Conservation (phyloP, 2,888 invertebrate genomes). For the Heteromyza rotundicornis region DNA sequence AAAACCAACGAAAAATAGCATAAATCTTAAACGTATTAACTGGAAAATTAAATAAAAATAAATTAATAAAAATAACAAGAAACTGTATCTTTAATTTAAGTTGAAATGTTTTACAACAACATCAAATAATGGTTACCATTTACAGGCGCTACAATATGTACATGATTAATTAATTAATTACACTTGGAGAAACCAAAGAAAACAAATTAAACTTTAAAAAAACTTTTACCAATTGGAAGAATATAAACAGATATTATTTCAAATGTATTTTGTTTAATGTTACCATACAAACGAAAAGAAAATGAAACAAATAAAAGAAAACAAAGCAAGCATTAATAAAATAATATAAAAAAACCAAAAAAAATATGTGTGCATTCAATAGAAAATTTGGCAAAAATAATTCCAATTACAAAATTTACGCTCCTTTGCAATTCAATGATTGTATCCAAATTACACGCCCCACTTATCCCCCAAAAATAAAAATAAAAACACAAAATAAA, state of each 20-base stretch:
- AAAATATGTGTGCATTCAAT: no score
- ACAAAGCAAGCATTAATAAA: conserved; percentile 9
- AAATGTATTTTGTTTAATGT: not conserved
- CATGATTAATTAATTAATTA: conserved; percentile 47
- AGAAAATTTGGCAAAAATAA: no score
- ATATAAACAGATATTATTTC: conserved; percentile 14
- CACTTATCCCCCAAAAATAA: no score
- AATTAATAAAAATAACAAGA: conserved; percentile 7
- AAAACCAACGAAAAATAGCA: not conserved
- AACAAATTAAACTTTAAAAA: conserved; percentile 3
- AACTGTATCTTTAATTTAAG: conserved; percentile 23
- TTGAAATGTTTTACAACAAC: conserved; percentile 3
- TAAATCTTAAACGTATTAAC: no score
- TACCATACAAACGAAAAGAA: not conserved
- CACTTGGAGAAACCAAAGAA: conserved; percentile 17
- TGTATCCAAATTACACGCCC: no score
- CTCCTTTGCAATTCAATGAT: no score
- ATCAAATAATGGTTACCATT: conserved; percentile 27
- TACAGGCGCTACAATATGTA: conserved; percentile 54
- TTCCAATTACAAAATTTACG: no score
- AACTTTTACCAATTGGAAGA: conserved; percentile 23
- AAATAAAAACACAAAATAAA: no score
- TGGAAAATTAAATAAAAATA: not conserved
- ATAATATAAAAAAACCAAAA: conserved; percentile 23
- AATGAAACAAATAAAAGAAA: conserved; percentile 12